These are phyloP conservation scores for Otolemur garnettii DNA, from an alignment of 2,113 vertebrate genomes.

Conservation along the genomic window DNA sequence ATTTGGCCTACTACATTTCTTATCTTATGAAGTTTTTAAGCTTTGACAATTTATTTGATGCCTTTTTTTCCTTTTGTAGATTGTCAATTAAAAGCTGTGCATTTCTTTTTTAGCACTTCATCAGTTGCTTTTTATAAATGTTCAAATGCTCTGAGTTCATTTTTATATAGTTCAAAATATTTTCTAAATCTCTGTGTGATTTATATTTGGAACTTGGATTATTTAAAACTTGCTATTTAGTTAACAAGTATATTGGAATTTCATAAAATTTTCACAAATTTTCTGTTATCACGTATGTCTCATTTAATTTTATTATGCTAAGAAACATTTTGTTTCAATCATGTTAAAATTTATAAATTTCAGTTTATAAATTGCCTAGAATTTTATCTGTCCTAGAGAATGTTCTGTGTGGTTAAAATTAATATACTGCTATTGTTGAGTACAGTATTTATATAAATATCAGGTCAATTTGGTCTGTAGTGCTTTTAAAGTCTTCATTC, in stretches of 20 bases:
- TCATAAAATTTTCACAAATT: neutral
- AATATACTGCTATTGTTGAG: neutral
- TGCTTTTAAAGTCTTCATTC: neutral
- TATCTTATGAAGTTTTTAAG: neutral
- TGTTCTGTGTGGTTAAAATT: neutral
- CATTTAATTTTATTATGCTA: neutral
- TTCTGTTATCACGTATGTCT: neutral
- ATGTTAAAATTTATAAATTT: neutral
- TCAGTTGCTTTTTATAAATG: neutral
- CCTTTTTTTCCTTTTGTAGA: neutral
- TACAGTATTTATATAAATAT: neutral
- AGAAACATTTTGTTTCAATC: neutral
- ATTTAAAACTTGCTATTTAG: neutral
- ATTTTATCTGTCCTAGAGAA: neutral
- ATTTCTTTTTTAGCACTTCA: neutral
- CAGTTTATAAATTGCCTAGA: neutral
- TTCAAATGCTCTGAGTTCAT: neutral
- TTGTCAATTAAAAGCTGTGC: neutral
- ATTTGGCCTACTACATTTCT: neutral
- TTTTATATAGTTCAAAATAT: neutral
- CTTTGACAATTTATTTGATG: neutral
- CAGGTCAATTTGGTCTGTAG: neutral
- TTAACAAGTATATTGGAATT: neutral
- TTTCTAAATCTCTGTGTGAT: neutral
- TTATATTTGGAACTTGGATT: neutral